Evolutionary conservation across 92 coral and sea anemone genomes (phyloP).

Genomic region (Siderastrea radians): DNA sequence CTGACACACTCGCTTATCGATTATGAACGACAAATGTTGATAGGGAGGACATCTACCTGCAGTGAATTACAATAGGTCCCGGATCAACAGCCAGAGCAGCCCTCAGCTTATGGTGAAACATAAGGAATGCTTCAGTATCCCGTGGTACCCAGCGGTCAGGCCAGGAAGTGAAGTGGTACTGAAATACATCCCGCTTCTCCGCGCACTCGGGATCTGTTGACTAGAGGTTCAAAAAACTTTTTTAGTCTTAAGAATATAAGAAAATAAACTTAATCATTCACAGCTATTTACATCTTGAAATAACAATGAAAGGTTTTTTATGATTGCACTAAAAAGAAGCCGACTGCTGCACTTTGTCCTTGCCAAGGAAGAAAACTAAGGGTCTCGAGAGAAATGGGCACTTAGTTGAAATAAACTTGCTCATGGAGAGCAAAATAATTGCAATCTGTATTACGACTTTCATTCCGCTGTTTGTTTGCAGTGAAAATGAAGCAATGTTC

Average conservation of each 20-base stretch:
- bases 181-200: conserved; percentile 91
- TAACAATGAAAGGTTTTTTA: too few relatives aligned
- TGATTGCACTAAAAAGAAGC: too few relatives aligned
- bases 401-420: too few relatives aligned
- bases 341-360: too few relatives aligned
- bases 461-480: too few relatives aligned
- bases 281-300: background rate
- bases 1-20: too few relatives aligned
- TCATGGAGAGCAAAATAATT: too few relatives aligned
- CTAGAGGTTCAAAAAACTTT: conserved; percentile 14
- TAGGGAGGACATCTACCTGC: conserved; percentile 74
- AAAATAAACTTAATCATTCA: background rate
- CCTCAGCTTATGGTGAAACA: conserved; percentile 84
- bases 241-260: background rate
- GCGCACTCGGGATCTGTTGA: conserved; percentile 88
- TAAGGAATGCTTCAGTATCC: conserved; percentile 83
- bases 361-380: too few relatives aligned
- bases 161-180: conserved; percentile 94
- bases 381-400: too few relatives aligned
- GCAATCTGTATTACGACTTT: too few relatives aligned
- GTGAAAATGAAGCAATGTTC: too few relatives aligned
- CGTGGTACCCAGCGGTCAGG: conserved; percentile 96
- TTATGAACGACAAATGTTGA: background rate
- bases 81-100: conserved; percentile 62
- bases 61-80: conserved; percentile 92